phyloP scores from a whole-genome alignment of 2,888 invertebrate species.

The Hemithea aestivaria region DNA sequence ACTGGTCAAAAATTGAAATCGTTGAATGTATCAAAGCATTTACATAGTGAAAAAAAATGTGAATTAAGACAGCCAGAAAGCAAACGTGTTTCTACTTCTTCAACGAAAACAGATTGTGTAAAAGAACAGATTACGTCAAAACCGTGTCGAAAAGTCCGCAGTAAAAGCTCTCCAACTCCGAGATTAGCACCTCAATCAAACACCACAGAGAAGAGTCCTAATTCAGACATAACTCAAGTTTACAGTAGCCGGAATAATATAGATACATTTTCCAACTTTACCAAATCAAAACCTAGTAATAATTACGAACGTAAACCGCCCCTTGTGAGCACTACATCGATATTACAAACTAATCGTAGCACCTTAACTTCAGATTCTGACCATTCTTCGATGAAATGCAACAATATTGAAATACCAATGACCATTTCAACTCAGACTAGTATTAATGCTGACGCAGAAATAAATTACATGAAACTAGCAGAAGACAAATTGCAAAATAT shows the following conservation, averaged over 20 bases:
- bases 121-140: constrained; percentile 17
- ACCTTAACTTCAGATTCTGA: constrained; percentile 40
- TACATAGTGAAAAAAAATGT: constrained; percentile 32
- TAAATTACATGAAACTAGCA: constrained; percentile 57
- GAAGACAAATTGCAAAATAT: constrained; percentile 70
- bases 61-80: constrained; percentile 5
- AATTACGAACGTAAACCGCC: background rate
- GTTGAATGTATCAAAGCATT: constrained; percentile 59
- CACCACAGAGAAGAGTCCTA: constrained; percentile 16
- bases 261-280: constrained; percentile 1
- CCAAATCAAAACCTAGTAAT: constrained; percentile 6
- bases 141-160: constrained; percentile 29
- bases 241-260: constrained; percentile 1
- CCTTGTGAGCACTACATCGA: too few species aligned
- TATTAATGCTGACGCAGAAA: constrained; percentile 45
- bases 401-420: constrained; percentile 32
- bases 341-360: constrained; percentile 17
- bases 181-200: constrained; percentile 24
- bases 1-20: constrained; percentile 65
- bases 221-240: constrained; percentile 20
- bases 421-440: constrained; percentile 61
- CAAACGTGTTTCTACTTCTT: constrained; percentile 33
- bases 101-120: constrained; percentile 31
- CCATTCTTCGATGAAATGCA: constrained; percentile 21
- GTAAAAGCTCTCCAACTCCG: constrained; percentile 46